Conservation (phyloP, 2,888 invertebrate genomes). For the Athalia cordata region DNA sequence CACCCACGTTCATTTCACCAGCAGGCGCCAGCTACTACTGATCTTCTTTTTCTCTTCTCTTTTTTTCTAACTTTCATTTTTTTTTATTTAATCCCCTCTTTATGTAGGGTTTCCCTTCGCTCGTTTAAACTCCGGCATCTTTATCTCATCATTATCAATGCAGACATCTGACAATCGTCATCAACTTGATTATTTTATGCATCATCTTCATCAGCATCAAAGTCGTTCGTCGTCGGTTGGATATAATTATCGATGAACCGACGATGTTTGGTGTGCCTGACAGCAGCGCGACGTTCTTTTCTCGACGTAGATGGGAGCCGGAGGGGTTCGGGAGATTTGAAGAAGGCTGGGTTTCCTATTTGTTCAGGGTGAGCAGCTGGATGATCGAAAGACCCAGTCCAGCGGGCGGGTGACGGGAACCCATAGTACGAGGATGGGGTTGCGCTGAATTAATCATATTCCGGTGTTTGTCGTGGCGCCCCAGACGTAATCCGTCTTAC, state of each 20-base stretch:
- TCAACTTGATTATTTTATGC: too few species aligned
- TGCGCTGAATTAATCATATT: conserved; percentile 73
- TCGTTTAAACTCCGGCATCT: too few species aligned
- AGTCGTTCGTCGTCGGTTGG: too few species aligned
- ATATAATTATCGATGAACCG: too few species aligned
- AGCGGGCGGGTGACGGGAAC: conserved; percentile 55
- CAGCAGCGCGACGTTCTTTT: neutral
- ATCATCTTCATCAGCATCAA: too few species aligned
- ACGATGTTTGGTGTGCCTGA: too few species aligned
- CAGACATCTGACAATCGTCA: too few species aligned
- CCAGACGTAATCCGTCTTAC: conserved; percentile 73
- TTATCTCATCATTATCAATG: too few species aligned
- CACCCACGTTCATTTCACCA: conserved; percentile 16
- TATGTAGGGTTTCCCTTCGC: too few species aligned
- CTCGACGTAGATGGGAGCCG: neutral
- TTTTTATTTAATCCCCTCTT: too few species aligned
- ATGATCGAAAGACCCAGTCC: conserved; percentile 50
- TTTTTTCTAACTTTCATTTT: too few species aligned
- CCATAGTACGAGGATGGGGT: conserved; percentile 64
- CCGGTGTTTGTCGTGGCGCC: conserved; percentile 72
- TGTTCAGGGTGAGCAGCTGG: conserved; percentile 47
- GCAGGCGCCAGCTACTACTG: too few species aligned
- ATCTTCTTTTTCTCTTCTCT: conserved; percentile 2
- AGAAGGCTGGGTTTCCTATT: conserved; percentile 28
- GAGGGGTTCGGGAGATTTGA: conserved; percentile 2